Conservation (phyloP, 2,888 invertebrate species). For the Torymus aiolomorphi region DNA sequence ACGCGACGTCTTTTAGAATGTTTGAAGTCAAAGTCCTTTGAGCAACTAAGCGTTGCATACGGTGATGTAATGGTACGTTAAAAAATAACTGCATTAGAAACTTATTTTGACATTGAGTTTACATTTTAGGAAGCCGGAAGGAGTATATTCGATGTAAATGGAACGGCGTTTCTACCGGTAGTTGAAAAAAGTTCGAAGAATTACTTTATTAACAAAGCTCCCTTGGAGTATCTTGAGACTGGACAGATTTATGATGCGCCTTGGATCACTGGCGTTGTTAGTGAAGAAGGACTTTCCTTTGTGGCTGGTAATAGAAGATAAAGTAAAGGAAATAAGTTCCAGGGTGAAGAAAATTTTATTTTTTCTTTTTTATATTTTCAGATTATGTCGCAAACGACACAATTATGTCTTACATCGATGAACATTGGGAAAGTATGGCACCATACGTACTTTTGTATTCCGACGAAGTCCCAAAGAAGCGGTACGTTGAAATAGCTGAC, state of each 20-base stretch:
- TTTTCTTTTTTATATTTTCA: neutral
- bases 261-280: neutral
- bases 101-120: neutral
- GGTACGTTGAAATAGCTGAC: constrained; percentile 75
- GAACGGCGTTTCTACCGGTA: neutral
- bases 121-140: neutral
- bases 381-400: constrained; percentile 71
- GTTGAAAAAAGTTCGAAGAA: neutral
- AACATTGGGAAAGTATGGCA: constrained; percentile 78
- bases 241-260: neutral
- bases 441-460: constrained; percentile 73
- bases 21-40: neutral
- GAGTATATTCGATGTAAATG: neutral
- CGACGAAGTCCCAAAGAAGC: constrained; percentile 72
- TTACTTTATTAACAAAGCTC: neutral
- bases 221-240: neutral
- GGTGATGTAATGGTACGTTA: neutral
- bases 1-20: neutral
- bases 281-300: constrained; percentile 2
- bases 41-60: neutral
- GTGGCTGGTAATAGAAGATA: constrained; percentile 45
- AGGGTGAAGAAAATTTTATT: neutral
- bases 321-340: neutral
- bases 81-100: neutral
- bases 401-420: constrained; percentile 76